phyloP scores from a whole-genome alignment of 2,888 invertebrate genomes.

The Hirtodrosophila duncani region DNA sequence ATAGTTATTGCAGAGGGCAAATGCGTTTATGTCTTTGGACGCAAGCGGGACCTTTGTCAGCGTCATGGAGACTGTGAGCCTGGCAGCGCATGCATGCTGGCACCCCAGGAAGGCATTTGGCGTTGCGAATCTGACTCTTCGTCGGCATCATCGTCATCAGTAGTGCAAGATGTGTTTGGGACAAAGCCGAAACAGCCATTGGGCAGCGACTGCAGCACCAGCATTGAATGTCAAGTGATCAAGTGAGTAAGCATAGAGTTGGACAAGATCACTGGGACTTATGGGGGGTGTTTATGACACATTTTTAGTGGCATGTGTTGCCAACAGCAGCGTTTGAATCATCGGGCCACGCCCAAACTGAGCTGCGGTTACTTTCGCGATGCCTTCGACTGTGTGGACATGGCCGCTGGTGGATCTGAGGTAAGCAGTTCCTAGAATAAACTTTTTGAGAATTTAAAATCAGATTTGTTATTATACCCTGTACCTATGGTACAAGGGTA shows the following conservation, averaged over 20 bases:
- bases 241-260: slow-evolving; percentile 54
- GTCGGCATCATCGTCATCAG: slow-evolving; percentile 2
- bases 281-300: neutral
- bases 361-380: slow-evolving; percentile 96
- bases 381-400: slow-evolving; percentile 88
- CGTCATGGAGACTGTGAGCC: slow-evolving; percentile 91
- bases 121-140: slow-evolving; percentile 90
- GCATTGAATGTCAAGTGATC: slow-evolving; percentile 90
- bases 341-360: slow-evolving; percentile 90
- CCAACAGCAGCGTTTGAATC: slow-evolving; percentile 88
- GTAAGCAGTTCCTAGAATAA: slow-evolving; percentile 24
- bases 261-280: neutral
- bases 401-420: slow-evolving; percentile 52
- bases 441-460: too few species aligned
- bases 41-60: slow-evolving; percentile 89
- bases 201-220: slow-evolving; percentile 89
- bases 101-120: slow-evolving; percentile 80
- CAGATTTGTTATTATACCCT: too few species aligned
- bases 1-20: slow-evolving; percentile 78
- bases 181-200: slow-evolving; percentile 85
- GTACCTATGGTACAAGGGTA: too few species aligned
- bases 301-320: slow-evolving; percentile 87
- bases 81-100: slow-evolving; percentile 86
- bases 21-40: slow-evolving; percentile 84
- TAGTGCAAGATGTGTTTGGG: slow-evolving; percentile 31